Percentiles rank a stretch among this genome's conserved stretches.
These are phyloP conservation scores for Clivina fossor DNA, from an alignment of 2,888 invertebrate species.

Conservation along the genomic window DNA sequence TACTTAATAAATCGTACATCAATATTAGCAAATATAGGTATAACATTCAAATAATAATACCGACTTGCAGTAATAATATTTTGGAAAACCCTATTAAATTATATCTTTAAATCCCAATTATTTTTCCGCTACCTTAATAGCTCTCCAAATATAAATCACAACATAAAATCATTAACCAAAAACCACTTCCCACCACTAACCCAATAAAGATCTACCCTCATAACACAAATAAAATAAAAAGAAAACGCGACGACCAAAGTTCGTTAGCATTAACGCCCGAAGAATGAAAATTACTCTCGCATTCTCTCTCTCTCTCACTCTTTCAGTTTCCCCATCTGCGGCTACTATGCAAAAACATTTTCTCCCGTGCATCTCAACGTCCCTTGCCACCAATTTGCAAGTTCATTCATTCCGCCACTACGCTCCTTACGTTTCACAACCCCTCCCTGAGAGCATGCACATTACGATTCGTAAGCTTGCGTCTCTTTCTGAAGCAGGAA, in stretches of 20 bases:
- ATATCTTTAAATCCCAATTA: too few relatives aligned
- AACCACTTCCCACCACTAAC: too few relatives aligned
- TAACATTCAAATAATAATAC: too few relatives aligned
- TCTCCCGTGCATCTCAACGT: slow-evolving; percentile 3
- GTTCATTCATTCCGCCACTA: slow-evolving; percentile 27
- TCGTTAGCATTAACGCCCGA: slow-evolving; percentile 23
- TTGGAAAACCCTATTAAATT: too few relatives aligned
- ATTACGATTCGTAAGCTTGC: neutral
- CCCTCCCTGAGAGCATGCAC: slow-evolving; percentile 8
- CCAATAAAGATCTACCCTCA: too few relatives aligned
- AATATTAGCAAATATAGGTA: too few relatives aligned
- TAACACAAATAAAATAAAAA: neutral
- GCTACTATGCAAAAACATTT: too few relatives aligned
- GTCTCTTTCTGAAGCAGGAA: neutral
- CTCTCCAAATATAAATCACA: too few relatives aligned
- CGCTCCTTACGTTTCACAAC: neutral
- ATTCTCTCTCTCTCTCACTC: neutral
- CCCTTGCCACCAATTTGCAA: slow-evolving; percentile 14
- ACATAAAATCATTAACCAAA: too few relatives aligned
- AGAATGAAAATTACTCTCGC: slow-evolving; percentile 13
- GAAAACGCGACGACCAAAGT: slow-evolving; percentile 6
- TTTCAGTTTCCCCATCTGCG: neutral
- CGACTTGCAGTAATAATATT: too few relatives aligned
- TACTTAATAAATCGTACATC: too few relatives aligned
- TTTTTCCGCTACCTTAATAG: too few relatives aligned